These are phyloP conservation scores for Eutrigla gurnardus DNA, from an alignment of 2,797 vertebrate genomes.

Conservation along the genomic window DNA sequence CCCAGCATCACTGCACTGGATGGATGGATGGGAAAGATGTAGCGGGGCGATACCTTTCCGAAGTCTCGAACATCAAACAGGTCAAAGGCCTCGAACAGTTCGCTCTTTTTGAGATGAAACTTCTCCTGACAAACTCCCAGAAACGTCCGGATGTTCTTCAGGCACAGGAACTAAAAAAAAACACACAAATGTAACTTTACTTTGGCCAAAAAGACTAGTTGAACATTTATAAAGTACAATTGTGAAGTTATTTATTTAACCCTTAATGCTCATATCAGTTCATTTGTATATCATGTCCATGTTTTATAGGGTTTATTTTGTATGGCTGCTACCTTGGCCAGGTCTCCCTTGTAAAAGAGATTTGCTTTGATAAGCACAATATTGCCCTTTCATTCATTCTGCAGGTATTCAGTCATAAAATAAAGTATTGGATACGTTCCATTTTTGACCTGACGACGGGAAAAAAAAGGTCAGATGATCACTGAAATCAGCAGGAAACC, in stretches of 20 bases:
- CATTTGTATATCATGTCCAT: too few species aligned
- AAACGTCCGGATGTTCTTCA: constrained; percentile 94
- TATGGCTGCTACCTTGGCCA: too few species aligned
- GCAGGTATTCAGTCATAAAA: neutral
- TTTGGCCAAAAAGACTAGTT: neutral
- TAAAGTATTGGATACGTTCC: neutral
- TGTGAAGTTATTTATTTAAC: neutral
- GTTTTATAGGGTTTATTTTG: too few species aligned
- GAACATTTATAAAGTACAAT: neutral
- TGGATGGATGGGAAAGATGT: neutral
- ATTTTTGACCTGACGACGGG: neutral
- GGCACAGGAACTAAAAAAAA: constrained; percentile 88
- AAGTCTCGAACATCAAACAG: constrained; percentile 94
- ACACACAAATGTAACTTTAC: constrained; percentile 12
- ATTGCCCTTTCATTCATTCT: neutral
- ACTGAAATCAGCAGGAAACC: neutral
- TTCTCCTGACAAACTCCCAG: constrained; percentile 86
- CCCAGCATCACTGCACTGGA: neutral
- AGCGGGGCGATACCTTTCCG: constrained; percentile 83
- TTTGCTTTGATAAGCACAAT: too few species aligned
- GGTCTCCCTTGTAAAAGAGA: too few species aligned
- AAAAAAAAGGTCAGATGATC: neutral
- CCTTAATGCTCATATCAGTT: too few species aligned
- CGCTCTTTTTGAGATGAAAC: constrained; percentile 88
- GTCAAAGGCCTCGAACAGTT: constrained; percentile 93